Conservation (phyloP, 2,113 vertebrate genomes). For the Ovis canadensis region DNA sequence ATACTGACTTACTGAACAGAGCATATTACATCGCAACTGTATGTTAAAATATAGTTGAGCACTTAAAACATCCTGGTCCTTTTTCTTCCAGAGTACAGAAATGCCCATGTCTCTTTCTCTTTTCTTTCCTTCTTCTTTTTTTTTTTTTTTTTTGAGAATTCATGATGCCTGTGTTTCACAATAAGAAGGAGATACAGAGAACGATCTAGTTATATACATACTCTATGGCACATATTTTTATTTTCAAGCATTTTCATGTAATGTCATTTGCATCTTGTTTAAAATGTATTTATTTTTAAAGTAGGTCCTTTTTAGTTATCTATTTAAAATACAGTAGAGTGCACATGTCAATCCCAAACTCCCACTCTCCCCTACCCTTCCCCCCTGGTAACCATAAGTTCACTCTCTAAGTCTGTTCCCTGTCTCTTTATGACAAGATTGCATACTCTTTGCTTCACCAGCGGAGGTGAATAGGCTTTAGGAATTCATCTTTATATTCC, state of each 20-base stretch:
- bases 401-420: background rate
- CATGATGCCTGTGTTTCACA: background rate
- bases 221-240: background rate
- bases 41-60: background rate
- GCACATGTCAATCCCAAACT: background rate
- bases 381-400: background rate
- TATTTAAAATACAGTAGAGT: background rate
- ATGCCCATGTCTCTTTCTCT: background rate
- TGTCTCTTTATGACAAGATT: background rate
- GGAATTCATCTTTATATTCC: background rate
- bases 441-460: background rate
- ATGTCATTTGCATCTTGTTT: background rate
- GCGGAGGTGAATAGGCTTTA: background rate
- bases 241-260: background rate
- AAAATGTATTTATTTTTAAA: background rate
- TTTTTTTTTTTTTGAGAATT: background rate
- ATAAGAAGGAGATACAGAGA: background rate
- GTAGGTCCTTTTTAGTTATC: background rate
- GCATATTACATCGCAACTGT: background rate
- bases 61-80: background rate
- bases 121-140: background rate
- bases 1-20: background rate
- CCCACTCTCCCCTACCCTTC: background rate
- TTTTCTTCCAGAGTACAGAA: background rate
- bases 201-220: background rate